Conservation (phyloP, 2,888 invertebrate species). For the Osedax fenrisi region DNA sequence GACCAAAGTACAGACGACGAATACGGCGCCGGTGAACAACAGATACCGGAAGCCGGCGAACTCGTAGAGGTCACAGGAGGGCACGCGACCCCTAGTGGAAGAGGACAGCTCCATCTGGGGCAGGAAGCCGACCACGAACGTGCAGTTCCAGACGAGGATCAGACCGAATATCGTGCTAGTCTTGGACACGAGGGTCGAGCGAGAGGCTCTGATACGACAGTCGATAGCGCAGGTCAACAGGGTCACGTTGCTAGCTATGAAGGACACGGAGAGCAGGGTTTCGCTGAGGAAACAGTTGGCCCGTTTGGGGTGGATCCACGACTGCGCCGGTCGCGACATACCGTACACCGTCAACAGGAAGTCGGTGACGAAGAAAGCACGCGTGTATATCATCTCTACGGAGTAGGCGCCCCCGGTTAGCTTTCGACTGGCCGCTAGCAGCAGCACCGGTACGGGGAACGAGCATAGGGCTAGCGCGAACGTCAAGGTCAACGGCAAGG, state of each 20-base stretch:
- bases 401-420: constrained; percentile 39
- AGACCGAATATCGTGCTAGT: constrained; percentile 39
- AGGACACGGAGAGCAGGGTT: constrained; percentile 41
- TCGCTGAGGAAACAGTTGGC: constrained; percentile 44
- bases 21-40: constrained; percentile 34
- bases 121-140: constrained; percentile 43
- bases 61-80: constrained; percentile 30
- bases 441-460: no score
- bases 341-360: constrained; percentile 40
- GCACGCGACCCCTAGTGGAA: constrained; percentile 7
- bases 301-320: constrained; percentile 30
- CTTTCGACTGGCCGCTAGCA: constrained; percentile 39
- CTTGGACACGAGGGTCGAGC: constrained; percentile 38
- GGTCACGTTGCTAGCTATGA: constrained; percentile 38
- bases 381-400: constrained; percentile 42
- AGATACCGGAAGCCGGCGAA: constrained; percentile 39
- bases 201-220: constrained; percentile 34
- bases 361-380: constrained; percentile 41
- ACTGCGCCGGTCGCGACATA: constrained; percentile 39
- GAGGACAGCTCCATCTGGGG: constrained; percentile 37
- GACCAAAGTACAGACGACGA: constrained; percentile 34
- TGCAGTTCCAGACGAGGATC: constrained; percentile 42
- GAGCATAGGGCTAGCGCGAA: no score
- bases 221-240: constrained; percentile 40
- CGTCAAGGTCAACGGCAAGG: no score